Evolutionary conservation across 2,888 invertebrate genomes (phyloP).

Genomic region (Coenonympha glycerion): DNA sequence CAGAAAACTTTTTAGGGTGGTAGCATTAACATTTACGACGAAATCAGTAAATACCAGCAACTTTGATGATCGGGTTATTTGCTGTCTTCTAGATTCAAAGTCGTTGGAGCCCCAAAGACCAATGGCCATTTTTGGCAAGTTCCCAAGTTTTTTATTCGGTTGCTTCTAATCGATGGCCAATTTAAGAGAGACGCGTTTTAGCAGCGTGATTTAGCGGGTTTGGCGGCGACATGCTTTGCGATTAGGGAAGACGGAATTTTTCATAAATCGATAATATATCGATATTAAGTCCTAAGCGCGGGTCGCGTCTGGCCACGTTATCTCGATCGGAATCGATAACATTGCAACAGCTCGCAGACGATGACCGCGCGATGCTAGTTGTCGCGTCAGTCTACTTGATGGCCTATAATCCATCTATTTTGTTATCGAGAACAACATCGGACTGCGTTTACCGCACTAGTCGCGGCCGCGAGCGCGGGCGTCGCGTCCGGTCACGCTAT

Average conservation of each 20-base stretch:
- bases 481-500: constrained; percentile 41
- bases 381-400: constrained; percentile 71
- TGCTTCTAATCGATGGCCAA: constrained; percentile 6
- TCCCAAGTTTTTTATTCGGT: constrained; percentile 2
- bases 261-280: neutral
- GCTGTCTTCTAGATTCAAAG: neutral
- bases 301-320: constrained; percentile 40
- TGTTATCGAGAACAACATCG: neutral
- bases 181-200: constrained; percentile 2
- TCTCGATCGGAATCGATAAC: constrained; percentile 72
- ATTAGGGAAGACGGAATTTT: neutral
- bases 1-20: too few relatives aligned
- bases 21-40: too few relatives aligned
- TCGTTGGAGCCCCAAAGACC: too few relatives aligned
- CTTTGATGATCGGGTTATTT: too few relatives aligned
- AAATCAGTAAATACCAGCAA: too few relatives aligned
- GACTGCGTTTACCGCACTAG: constrained; percentile 27
- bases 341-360: constrained; percentile 62
- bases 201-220: constrained; percentile 5
- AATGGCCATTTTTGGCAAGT: neutral
- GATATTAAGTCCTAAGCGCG: neutral
- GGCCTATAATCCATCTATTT: too few relatives aligned
- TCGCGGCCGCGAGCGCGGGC: constrained; percentile 60
- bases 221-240: neutral
- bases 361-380: constrained; percentile 70